Percentiles rank a stretch among this genome's conserved stretches.
phyloP scores from a whole-genome alignment of 2,888 invertebrate species.

The Podotricha telesiphe region DNA sequence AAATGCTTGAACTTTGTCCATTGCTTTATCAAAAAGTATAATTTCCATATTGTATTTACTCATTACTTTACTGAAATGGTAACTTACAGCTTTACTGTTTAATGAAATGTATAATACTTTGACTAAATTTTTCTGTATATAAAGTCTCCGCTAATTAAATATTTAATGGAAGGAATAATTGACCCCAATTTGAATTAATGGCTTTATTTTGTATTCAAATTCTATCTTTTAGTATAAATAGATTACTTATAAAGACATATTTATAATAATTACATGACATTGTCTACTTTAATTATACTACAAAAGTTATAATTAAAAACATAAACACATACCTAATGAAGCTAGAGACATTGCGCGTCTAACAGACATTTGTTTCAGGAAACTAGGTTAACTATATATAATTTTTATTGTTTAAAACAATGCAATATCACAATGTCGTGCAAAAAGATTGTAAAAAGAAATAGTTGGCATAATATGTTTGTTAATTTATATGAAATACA shows the following conservation, averaged over 20 bases:
- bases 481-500: background rate
- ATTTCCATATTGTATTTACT: constrained; percentile 5
- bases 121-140: background rate
- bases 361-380: constrained; percentile 7
- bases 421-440: background rate
- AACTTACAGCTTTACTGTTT: background rate
- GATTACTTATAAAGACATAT: background rate
- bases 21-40: constrained; percentile 16
- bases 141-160: background rate
- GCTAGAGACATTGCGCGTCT: constrained; percentile 17
- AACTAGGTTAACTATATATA: constrained; percentile 14
- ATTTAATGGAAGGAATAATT: constrained; percentile 10
- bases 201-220: constrained; percentile 9
- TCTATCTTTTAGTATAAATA: background rate
- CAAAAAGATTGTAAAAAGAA: background rate
- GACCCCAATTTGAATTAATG: constrained; percentile 2
- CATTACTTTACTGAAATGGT: background rate
- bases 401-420: constrained; percentile 15
- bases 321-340: background rate
- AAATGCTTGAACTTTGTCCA: constrained; percentile 20
- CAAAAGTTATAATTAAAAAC: constrained; percentile 7
- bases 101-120: background rate
- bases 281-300: background rate
- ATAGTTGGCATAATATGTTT: background rate
- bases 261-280: background rate